These are phyloP conservation scores for Drosophila kikkawai DNA, from an alignment of 1,140 invertebrate species.

Conservation along the genomic window DNA sequence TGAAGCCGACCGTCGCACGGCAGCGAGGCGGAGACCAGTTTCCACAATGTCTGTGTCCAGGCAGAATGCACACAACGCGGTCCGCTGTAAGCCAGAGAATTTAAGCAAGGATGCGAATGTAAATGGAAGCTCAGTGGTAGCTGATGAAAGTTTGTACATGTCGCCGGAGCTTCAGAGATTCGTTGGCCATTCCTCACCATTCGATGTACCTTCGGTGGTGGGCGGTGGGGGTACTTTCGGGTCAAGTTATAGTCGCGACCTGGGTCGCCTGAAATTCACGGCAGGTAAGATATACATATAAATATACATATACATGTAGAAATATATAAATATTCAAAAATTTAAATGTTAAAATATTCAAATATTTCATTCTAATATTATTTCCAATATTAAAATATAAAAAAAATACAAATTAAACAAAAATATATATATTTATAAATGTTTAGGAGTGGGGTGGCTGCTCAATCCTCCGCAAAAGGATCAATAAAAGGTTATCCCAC, in stretches of 20 bases:
- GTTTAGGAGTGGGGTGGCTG: too few species aligned
- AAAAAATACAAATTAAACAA: too few species aligned
- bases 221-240: constrained; percentile 47
- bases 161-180: constrained; percentile 49
- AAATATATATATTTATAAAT: too few species aligned
- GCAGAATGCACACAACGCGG: constrained; percentile 16
- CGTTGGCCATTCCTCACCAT: constrained; percentile 13
- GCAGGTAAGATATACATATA: background rate
- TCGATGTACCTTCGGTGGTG: constrained; percentile 28
- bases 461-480: too few species aligned
- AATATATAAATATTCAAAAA: too few species aligned
- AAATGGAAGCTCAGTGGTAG: constrained; percentile 12
- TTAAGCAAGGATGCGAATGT: constrained; percentile 7
- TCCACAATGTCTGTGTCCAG: constrained; percentile 34
- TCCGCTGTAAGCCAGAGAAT: constrained; percentile 14
- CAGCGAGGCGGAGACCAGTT: constrained; percentile 24
- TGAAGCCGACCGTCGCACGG: constrained; percentile 42
- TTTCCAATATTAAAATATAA: too few species aligned
- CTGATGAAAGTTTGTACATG: constrained; percentile 30
- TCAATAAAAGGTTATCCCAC: too few species aligned
- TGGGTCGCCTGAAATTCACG: constrained; percentile 39
- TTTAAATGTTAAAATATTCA: too few species aligned
- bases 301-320: too few species aligned
- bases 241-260: constrained; percentile 57
- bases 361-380: too few species aligned